Evolutionary conservation across 2,797 vertebrate genomes (phyloP), one percentile per base, ranked within the genome.

Genomic region (Phaenicophaeus curvirostris): DNA sequence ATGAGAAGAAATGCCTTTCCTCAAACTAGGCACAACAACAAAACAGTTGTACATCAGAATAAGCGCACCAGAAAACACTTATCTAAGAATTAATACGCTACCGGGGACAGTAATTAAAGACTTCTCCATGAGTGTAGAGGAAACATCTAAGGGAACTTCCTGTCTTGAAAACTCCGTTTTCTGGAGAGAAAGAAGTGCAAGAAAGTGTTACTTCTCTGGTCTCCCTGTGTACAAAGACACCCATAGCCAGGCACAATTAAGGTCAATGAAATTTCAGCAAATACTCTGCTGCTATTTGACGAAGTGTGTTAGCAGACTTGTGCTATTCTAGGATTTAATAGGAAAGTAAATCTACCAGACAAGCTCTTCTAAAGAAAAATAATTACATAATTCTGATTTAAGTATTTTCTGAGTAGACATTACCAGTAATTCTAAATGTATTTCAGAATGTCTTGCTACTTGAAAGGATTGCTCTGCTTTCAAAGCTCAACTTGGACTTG

Each of bases 301-400:
- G 80, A 57, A 61, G 17, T 8, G 8, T 54, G 19, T 62, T 65
- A 44, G 51, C 72, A 84, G 62, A 66, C 8, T 78, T 80, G 51
- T 0, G 2, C 25, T 84, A 19, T 84, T 69, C 48, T 68, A 13
- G 13, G 33, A 54, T 89, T 77, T 90, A 68, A 89, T 41, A 78
- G 17, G 44, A 93, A 92, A 51, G 50, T 62, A 89, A 94, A 89
- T 90, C 54, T 42, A 78, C 19, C 8, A 33, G 72, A 87, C 39
- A 61, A 65, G 42, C 11, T 59, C 68, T 77, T 87, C 54, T 83
- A 75, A 83, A 94, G 78, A 85, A 91, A 96, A 95, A 89, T 90
- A 85, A 89, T 93, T 87, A 50, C 68, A 65, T 75, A 90, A 89
- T 90, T 90, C 76, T 89, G 21, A 28, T 58, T 78, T 91, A 91